Base-by-base conservation (phyloP, 2,888 invertebrate genomes). In the Cantharis lateralis region DNA sequence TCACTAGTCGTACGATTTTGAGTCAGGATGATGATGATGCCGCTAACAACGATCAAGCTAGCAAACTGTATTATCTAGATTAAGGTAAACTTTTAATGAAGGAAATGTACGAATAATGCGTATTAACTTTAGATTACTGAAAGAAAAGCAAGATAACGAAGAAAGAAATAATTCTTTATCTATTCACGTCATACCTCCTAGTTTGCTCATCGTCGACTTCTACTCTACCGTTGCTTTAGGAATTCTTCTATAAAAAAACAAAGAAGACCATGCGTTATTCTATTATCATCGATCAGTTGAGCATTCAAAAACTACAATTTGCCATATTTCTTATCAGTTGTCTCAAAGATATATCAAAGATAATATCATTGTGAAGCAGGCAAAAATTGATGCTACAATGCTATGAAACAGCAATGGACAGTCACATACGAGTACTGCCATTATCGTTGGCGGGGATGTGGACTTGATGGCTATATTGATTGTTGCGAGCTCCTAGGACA, bases 101-200 rank as follows among this genome's bases (percentile, higher is more conserved):
- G 0, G 0, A 7, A 66, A 5, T 20, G 11, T 66, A 9, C 2
- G 3, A n/a, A n/a, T n/a, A 18, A 20, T 15, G 7, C 16, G 16
- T 24, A 7, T 18, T 20, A 20, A 3, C 72, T 82, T 63, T 71
- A 85, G 95, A 84, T 89, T 96, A 64, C 90, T 96, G 0, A 96
- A 95, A 87, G 96, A 96, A 86, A 96, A 95, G 87, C 95, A 96
- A 87, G 91, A 91, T 83, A 89, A 90, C 83, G 91, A 92, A 86
- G 91, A 91, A 84, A 88, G 88, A 32, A 89, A 89, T 79, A 90
- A 86, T 84, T 87, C 88, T 83, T 84, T 88, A 82, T 86, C 87
- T 84, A 63, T 78, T 11, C 84, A 87, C 82, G 84, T 86, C 82
- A 85, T 86, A 82, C 87, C 90, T 83, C 88, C 90, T 79, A 89